A percentile compares a stretch with the other conserved stretches of the same genome.
Evolutionary conservation across 37 sponge, comb jelly and placozoan genomes (phyloP).

Genomic region (Oscarella lobularis): DNA sequence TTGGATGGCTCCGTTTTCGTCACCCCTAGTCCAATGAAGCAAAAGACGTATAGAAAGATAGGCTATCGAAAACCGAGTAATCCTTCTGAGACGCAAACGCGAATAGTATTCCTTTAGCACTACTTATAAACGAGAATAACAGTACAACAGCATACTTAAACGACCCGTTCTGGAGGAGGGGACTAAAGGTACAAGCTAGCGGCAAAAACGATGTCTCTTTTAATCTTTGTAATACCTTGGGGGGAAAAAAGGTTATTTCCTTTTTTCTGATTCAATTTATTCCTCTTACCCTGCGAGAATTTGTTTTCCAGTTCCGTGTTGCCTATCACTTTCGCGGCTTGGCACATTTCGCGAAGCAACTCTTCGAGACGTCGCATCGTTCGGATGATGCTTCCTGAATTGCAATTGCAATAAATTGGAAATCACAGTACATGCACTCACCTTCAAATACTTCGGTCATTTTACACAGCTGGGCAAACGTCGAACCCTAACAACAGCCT

Average conservation of each 20-base stretch:
- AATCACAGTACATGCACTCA: background rate
- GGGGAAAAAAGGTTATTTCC: background rate
- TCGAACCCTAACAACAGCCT: conserved; percentile 39
- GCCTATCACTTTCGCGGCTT: conserved; percentile 94
- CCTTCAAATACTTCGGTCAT: conserved; percentile 96
- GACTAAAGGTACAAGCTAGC: conserved; percentile 88
- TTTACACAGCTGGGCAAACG: conserved; percentile 88
- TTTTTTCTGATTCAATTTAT: too few species aligned
- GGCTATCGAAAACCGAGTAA: too few species aligned
- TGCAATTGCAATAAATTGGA: background rate
- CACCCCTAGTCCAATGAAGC: too few species aligned
- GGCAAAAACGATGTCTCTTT: conserved; percentile 98
- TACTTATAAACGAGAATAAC: too few species aligned
- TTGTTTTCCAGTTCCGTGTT: conserved; percentile 91
- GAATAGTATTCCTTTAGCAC: too few species aligned
- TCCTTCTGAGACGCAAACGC: too few species aligned
- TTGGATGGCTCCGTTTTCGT: too few species aligned
- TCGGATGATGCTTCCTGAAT: conserved; percentile 82
- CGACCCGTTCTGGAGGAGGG: too few species aligned
- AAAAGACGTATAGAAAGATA: too few species aligned
- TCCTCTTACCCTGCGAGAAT: conserved; percentile 53
- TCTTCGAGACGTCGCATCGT: conserved; percentile 92
- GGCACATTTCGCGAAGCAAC: conserved; percentile 88
- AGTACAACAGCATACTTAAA: too few species aligned
- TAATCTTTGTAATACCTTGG: conserved; percentile 79